phyloP scores from a whole-genome alignment of 2,888 invertebrate species.

The Meteorus colon region DNA sequence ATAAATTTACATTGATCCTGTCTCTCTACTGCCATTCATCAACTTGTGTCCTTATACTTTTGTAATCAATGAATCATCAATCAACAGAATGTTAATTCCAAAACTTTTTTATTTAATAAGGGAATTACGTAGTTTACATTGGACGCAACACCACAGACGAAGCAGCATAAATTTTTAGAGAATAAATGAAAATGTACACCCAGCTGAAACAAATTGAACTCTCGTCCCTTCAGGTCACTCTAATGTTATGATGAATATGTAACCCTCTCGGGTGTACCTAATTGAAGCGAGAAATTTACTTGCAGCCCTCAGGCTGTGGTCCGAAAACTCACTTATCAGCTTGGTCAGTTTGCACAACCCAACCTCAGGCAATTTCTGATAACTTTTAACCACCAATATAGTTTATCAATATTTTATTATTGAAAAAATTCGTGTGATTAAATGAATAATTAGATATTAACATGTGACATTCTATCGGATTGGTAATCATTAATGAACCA shows the following conservation, averaged over 20 bases:
- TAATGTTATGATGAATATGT: not conserved
- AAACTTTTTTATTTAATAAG: too few species aligned
- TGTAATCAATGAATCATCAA: too few species aligned
- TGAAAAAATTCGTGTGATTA: not conserved
- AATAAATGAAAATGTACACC: not conserved
- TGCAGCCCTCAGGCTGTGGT: slow-evolving; percentile 22
- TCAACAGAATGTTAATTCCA: too few species aligned
- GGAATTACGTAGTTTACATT: too few species aligned
- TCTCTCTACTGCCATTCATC: too few species aligned
- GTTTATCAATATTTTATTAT: slow-evolving; percentile 4
- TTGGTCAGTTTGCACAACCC: slow-evolving; percentile 36
- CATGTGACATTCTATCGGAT: too few species aligned
- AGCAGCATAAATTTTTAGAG: not conserved
- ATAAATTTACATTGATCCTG: too few species aligned
- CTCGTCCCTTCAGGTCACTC: not conserved
- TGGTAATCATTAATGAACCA: too few species aligned
- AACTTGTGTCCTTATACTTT: too few species aligned
- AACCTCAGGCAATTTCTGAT: slow-evolving; percentile 37
- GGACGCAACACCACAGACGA: too few species aligned
- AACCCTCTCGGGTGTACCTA: slow-evolving; percentile 26
- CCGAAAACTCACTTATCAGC: slow-evolving; percentile 38
- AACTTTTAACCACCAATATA: slow-evolving; percentile 27
- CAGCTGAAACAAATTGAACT: not conserved
- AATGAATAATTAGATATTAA: too few species aligned
- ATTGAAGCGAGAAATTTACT: slow-evolving; percentile 34